Evolutionary conservation across 2,797 vertebrate genomes (phyloP), one percentile per base, ranked within the genome.

Genomic region (Coreius guichenoti): DNA sequence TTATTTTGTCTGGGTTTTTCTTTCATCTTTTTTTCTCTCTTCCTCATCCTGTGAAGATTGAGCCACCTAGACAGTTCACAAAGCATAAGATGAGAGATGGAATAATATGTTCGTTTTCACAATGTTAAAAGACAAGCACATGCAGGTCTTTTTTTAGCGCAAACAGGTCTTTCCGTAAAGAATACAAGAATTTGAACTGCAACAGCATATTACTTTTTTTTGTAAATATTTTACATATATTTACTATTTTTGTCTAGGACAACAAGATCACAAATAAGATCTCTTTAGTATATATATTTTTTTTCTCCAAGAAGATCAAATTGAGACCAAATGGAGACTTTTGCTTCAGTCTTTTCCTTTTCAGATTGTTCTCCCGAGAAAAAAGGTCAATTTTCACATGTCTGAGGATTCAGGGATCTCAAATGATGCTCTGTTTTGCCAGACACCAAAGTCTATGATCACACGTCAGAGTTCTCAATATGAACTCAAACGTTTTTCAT

Each of bases 1-100:
- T 43, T 82, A 39, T 73, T 86, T 56, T 79, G 61, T 80, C 73
- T 80, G 61, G 19, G 29, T 17, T n/a, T 86, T 58, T 49, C 17
- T 14, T 43, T 51, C 26, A 13, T 7, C 33, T 13, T 56, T 23
- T 63, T 58, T 33, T 23, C 29, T 3, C 23, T 75, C 61, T 65
- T 86, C 45, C 54, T 81, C 21, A 83, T 81, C 26, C 23, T 26
- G 58, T 80, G 58, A 77, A 56, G 68, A 81, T 7, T 3, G 67
- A 76, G 58, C 9, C 39, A 33, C 45, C 36, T 12, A 77, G 72
- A 67, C 14, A 5, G 69, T 51, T 73, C 79, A 54, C 63, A 76
- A 54, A 51, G 61, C 47, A 43, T 14, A 14, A 26, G 47, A 56
- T 14, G 73, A 77, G 51, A 67, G 61, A 68, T 43, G 3, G 45